Evolutionary conservation across 2,113 vertebrate species (phyloP), one percentile per base, ranked within the genome.

Genomic region (Myrmecobius fasciatus): DNA sequence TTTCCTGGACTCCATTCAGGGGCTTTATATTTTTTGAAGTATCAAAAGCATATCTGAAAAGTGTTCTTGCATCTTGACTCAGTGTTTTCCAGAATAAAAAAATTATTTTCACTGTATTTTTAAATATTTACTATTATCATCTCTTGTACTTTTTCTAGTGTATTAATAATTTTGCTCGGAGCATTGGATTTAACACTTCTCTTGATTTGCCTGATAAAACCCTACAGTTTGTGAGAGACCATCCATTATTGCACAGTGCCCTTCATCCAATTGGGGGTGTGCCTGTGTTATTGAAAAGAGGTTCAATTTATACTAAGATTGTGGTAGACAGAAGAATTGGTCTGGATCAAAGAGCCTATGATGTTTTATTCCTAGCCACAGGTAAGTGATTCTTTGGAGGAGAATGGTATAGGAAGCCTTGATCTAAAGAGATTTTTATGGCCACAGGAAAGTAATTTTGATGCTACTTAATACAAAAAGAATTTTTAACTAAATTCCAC

Each of bases 291-390:
- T 67, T 99, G 92, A 98, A 96, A 91, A 97, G 92, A 91, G 98
- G 98, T 46, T 94, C 98, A 20, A 90, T 96, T 91, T 98, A 98
- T n/a, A 98, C 98, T 52, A 98, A 98, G 91, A 98, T 98, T 3
- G 98, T 98, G 0, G 99, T 99, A 94, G 98, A 99, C 95, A 96
- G 96, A 14, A 96, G 98, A 83, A 24, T 90, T 53, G 98, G 98
- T 31, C 98, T 98, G 31, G 98, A 99, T 0, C 96, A 98, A 67
- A 54, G 98, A 92, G 95, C 8, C 0, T 95, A 98, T 2, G 89
- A 96, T 0, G 98, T 99, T 91, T 98, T 99, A 98, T 99, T 99
- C 96, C 97, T 98, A 46, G 99, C 98, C 97, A 99, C 99, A 89
- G 99, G 99, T 99, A 96, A 91, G 97, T 52, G 48, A 28, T 91